Evolutionary conservation across 2,797 vertebrate genomes (phyloP), one percentile per base, ranked within the genome.

Genomic region (Pagetopsis macropterus): DNA sequence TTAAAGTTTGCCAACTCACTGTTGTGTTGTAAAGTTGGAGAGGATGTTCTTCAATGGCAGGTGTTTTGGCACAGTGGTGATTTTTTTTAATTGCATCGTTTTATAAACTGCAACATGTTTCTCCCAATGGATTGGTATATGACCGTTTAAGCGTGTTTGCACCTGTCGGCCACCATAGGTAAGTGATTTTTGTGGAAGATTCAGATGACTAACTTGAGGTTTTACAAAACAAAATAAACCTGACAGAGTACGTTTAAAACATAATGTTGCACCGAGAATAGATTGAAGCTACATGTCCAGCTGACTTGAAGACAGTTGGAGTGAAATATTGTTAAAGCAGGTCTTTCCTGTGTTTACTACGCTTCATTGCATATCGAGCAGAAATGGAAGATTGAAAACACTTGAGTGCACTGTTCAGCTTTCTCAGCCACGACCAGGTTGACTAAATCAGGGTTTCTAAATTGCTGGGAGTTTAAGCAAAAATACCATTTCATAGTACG

Each of bases 281-380:
- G 37, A 27, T 1, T 56, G 8, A 21, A 64, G 75, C 70, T 75
- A 77, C 61, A 65, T 10, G 48, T 58, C 57, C 15, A 48, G 63
- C 56, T 76, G 8, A 55, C 19, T 41, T 19, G 21, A 52, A 56
- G 46, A 14, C 51, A 33, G 59, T 62, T 23, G 21, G 21, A 48
- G n/a, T 61, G 44, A 66, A 44, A 62, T 14, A 3, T 14, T 58
- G 65, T 76, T 68, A 16, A 44, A 58, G n/a, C 68, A 23, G 23
- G 1, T 16, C 16, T 45, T 33, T 65, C 1, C 1, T 21, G 21
- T 5, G 43, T 57, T 61, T 40, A 49, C 54, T 56, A 37, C 55
- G 43, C 54, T 66, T 13, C 45, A 33, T 78, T 86, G 88, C 86
- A 86, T 83, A 84, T 57, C 0, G 12, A 72, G 75, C 19, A 57